Evolutionary conservation across 2,113 vertebrate species (phyloP), one percentile per base, ranked within the genome.

Genomic region (Rhinogobius similis): DNA sequence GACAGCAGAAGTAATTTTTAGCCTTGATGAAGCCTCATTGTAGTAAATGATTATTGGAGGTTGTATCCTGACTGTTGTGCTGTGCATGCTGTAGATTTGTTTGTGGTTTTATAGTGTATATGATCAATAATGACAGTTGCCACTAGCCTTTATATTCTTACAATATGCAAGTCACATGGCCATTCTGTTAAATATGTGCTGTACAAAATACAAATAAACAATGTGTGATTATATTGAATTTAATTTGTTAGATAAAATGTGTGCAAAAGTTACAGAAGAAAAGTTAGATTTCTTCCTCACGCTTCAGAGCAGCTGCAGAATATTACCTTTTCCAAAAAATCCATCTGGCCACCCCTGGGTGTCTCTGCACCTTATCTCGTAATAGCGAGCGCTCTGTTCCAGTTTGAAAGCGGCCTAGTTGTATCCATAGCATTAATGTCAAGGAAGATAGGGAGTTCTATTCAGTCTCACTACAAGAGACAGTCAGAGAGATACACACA

Each of bases 361-460:
- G 62, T 74, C 70, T 58, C 74, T 55, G 71, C 70, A 65, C 76
- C 73, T 78, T 80, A 84, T 87, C 86, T 86, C 76, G 72, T 83
- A 72, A 77, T 55, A 43, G 66, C 0, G 20, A 67, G 71, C 73
- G 65, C 77, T 68, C 53, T 70, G 70, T 76, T 82, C 75, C 79
- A 59, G 65, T 80, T 73, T 83, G 73, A 82, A 78, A 82, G 84
- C 77, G 63, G 73, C 71, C 68, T 67, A 10, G 36, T 59, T 81
- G 81, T 82, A 79, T 87, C 82, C 82, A 65, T 86, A 86, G 82
- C 85, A 77, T 88, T 89, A 91, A 88, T 86, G 79, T 80, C 70
- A 78, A 50, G 27, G 29, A 67, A 88, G 84, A 90, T 87, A 80
- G 62, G 73, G 64, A 76, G 75, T 64, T 73, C 81, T 84, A 69